Evolutionary conservation across 2,797 vertebrate genomes (phyloP), one percentile per base, ranked within the genome.

Genomic region (Microctenopoma lineatum): DNA sequence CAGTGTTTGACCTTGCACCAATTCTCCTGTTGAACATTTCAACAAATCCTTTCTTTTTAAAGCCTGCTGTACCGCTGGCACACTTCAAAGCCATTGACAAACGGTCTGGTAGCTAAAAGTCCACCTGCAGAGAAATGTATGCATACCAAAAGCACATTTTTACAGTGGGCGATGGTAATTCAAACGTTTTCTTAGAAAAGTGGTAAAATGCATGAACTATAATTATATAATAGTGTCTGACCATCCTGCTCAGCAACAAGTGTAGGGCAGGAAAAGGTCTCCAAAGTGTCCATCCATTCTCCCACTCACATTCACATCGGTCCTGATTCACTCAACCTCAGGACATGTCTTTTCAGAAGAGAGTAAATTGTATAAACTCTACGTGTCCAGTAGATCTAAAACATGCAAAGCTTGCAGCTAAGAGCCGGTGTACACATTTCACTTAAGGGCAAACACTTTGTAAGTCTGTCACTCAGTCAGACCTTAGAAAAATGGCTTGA

Each of bases 1-100:
- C 21, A 46, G 51, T 61, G 54, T 78, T 75, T 81, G 76, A 80
- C 83, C 77, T 83, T 71, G 77, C 53, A 70, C 67, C 65, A 71
- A 42, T 62, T 52, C 57, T 76, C 65, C 60, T 56, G 63, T 75
- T 73, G 70, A 80, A 53, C 3, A 1, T 80, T 74, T 75, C 50
- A 59, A 57, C 52, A 83, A 61, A 59, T 58, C 42, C 69, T 25
- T 59, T 12, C 12, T 34, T 60, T 75, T 75, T 47, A 54, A 57
- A 54, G 59, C 57, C 48, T 68, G 62, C 45, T 5, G 3, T 42
- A 38, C 25, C 26, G 52, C 67, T 66, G 21, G 32, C 36, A 70
- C 4, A 29, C 47, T 73, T 74, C 45, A 68, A 67, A 79, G 72
- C 60, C 70, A 67, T 81, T 84, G 77, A 79, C 71, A 75, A 75